Conservation (phyloP, 2,888 invertebrate genomes). For the Apantesis nais region DNA sequence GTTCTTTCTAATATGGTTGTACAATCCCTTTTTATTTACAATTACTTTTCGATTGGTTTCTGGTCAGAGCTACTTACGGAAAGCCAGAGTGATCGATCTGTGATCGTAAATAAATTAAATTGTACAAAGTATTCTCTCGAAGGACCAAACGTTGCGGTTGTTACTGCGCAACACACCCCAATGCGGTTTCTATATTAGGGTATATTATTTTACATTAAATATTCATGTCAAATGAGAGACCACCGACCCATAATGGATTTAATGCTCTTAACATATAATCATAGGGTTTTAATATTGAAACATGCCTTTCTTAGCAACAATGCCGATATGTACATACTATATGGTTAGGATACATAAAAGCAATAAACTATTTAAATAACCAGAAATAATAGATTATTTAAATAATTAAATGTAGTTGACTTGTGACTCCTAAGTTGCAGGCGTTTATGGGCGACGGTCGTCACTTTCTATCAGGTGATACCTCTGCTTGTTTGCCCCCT, state of each 20-base stretch:
- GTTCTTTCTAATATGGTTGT: no score
- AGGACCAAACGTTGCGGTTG: background rate
- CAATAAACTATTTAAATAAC: no score
- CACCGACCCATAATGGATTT: background rate
- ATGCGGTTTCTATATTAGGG: background rate
- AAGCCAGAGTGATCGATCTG: background rate
- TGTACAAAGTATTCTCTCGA: background rate
- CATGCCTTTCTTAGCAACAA: background rate
- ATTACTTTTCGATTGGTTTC: background rate
- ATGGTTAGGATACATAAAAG: no score
- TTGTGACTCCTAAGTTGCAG: no score
- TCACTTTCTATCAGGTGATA: no score
- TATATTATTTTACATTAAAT: background rate
- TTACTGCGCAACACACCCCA: background rate
- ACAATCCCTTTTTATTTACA: background rate
- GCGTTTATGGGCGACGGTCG: no score
- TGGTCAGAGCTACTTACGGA: background rate
- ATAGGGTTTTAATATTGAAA: background rate
- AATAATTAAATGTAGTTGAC: no score
- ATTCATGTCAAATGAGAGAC: background rate
- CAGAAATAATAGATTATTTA: no score
- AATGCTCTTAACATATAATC: background rate
- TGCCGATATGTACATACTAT: background rate
- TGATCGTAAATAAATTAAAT: background rate
- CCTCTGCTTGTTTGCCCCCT: no score